Evolutionary conservation across 2,797 vertebrate genomes (phyloP).

Genomic region (Coilia nasus): DNA sequence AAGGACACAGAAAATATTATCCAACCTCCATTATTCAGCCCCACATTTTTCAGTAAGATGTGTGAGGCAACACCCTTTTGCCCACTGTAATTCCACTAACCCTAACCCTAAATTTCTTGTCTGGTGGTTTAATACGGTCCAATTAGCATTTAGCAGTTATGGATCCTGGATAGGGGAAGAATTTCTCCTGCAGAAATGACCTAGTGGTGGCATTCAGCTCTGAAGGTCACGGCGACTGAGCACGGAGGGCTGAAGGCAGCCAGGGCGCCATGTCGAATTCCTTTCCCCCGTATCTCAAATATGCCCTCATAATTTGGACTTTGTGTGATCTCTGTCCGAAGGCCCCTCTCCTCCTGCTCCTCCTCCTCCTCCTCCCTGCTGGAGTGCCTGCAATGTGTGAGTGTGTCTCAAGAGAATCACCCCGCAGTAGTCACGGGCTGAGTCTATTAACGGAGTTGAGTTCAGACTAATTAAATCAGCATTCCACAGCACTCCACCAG

Average conservation of each 20-base stretch:
- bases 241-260: neutral
- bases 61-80: neutral
- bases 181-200: neutral
- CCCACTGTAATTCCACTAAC: neutral
- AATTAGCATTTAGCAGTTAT: neutral
- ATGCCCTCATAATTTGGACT: neutral
- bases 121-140: neutral
- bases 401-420: neutral
- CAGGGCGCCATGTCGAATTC: neutral
- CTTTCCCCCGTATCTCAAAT: conserved; percentile 2
- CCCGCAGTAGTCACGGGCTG: neutral
- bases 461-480: conserved; percentile 27
- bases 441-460: conserved; percentile 21
- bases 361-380: neutral
- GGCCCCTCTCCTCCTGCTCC: neutral
- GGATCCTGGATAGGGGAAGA: neutral
- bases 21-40: too few relatives aligned
- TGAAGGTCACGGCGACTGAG: neutral
- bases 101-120: neutral
- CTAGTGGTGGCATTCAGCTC: neutral
- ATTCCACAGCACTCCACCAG: neutral
- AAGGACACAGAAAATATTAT: too few relatives aligned
- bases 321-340: neutral
- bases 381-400: neutral
- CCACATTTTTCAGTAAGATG: neutral